Evolutionary conservation across 2,113 vertebrate genomes (phyloP), one percentile per base, ranked within the genome.

Genomic region (Eretmochelys imbricata): DNA sequence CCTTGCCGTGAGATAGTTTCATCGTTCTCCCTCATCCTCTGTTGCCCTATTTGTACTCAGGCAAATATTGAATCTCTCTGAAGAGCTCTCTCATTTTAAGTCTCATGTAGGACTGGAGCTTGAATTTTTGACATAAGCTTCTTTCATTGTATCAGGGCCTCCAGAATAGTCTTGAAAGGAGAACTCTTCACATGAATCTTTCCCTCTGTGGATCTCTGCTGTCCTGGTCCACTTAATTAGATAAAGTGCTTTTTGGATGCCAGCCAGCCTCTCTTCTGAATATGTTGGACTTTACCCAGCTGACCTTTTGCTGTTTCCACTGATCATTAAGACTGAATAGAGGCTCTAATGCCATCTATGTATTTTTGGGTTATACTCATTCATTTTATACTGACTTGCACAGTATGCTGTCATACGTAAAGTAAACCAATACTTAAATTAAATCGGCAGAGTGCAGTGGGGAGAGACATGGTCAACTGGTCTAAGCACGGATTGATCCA

Each of bases 151-250:
- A 57, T 22, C 53, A 29, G 83, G 54, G 27, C 49, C 29, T 62
- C 80, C 31, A 94, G 69, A 79, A 89, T 62, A 90, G 49, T 42
- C n/a, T 84, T 53, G 24, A 80, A 84, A 53, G 85, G 53, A 90
- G 50, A 86, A 72, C 62, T 84, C 62, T 83, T 86, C 82, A 62
- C 80, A 79, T 76, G 72, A 80, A 27, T 55, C 75, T 80, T 93
- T 84, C 72, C 48, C 38, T 90, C 46, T 50, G 38, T 54, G 24
- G 42, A 50, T 91, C 59, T 85, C 51, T 17, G 27, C 38, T 31
- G 25, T 59, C 80, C 79, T 84, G 65, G 80, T 94, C 89, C 75
- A 90, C 48, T 86, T 93, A 88, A 80, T 96, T 91, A 83, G 54
- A 88, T 90, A 83, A 59, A 84, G 76, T 86, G 83, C 80, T 38